Evolutionary conservation across 2,113 vertebrate species (phyloP).

Genomic region (Hipposideros armiger): DNA sequence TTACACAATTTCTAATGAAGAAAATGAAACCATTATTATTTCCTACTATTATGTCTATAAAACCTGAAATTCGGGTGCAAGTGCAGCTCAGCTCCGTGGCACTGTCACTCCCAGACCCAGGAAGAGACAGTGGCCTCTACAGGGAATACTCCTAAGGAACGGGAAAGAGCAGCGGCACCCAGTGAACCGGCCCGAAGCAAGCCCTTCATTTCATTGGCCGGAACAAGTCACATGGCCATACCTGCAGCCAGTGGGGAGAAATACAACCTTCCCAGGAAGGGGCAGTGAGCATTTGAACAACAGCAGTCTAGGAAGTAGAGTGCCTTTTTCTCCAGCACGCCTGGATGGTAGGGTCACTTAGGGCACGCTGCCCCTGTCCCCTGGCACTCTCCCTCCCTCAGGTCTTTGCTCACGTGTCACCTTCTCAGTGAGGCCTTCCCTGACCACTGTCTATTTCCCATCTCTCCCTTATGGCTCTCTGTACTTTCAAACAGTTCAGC

Average conservation of each 20-base stretch:
- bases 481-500: neutral
- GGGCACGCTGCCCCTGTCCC: neutral
- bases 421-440: neutral
- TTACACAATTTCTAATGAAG: neutral
- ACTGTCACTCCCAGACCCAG: neutral
- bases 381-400: accelerated
- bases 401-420: neutral
- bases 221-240: neutral
- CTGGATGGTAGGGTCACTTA: too few species aligned
- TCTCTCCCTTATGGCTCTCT: neutral
- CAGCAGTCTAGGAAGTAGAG: neutral
- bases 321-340: neutral
- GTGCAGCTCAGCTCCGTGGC: neutral
- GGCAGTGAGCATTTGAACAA: too few species aligned
- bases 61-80: neutral
- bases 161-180: too few species aligned
- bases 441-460: too few species aligned
- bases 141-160: neutral
- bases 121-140: too few species aligned
- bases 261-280: neutral
- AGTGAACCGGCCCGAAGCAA: neutral
- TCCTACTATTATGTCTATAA: neutral
- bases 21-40: neutral
- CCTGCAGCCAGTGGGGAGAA: neutral
- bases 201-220: neutral